A percentile compares a stretch with the other conserved stretches of the same genome.
Evolutionary conservation across 2,888 invertebrate species (phyloP).

Genomic region (Ophonus ardosiacus): DNA sequence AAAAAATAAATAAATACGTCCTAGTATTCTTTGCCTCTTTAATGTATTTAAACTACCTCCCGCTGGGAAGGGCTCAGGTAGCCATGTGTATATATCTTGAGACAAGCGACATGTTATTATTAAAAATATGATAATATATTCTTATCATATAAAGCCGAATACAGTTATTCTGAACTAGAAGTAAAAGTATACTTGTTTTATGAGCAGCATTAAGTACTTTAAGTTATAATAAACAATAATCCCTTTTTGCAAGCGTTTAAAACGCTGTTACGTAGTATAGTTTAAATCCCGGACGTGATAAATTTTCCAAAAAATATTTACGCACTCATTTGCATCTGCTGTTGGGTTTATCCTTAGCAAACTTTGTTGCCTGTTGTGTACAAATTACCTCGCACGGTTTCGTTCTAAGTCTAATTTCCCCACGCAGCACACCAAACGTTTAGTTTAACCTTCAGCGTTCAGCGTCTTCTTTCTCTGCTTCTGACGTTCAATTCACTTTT

Average conservation of each 20-base stretch:
- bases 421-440: neutral
- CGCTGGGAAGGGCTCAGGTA: too few relatives aligned
- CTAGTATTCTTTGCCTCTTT: too few relatives aligned
- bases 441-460: neutral
- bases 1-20: too few relatives aligned
- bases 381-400: slow-evolving; percentile 23
- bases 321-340: slow-evolving; percentile 4
- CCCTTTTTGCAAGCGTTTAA: neutral
- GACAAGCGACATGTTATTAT: too few relatives aligned
- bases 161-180: too few relatives aligned
- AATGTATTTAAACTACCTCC: too few relatives aligned
- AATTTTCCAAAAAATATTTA: slow-evolving; percentile 14
- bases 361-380: neutral
- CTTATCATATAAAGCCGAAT: too few relatives aligned
- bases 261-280: neutral
- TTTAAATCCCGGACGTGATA: neutral
- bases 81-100: too few relatives aligned
- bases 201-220: neutral
- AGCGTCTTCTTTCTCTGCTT: neutral
- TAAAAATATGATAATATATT: too few relatives aligned
- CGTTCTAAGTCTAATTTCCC: neutral
- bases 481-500: neutral
- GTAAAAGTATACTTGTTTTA: too few relatives aligned
- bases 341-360: neutral
- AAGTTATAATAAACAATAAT: neutral